These are phyloP conservation scores for Coleophora deauratella DNA, from an alignment of 2,888 invertebrate genomes.

Conservation along the genomic window DNA sequence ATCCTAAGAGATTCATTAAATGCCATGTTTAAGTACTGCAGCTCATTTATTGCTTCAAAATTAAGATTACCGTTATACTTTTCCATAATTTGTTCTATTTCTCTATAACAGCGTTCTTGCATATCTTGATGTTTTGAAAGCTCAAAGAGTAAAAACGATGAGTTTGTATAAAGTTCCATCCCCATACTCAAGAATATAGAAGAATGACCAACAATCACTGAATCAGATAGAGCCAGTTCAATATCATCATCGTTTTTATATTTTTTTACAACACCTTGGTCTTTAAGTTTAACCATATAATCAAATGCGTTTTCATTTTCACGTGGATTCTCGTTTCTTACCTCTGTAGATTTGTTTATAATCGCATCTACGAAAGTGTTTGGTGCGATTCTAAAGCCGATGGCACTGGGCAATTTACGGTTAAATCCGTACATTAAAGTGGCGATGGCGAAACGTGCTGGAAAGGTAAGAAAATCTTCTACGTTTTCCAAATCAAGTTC, in stretches of 20 bases:
- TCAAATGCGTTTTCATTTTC: background rate
- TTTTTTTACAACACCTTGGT: background rate
- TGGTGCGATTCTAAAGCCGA: background rate
- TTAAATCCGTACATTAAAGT: background rate
- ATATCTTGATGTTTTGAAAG: slow-evolving; percentile 32
- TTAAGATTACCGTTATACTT: slow-evolving; percentile 18
- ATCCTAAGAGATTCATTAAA: slow-evolving; percentile 27
- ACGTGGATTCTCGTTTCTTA: background rate
- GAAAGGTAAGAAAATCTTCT: background rate
- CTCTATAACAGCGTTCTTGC: slow-evolving; percentile 28
- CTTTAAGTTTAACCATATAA: background rate
- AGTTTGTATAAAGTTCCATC: background rate
- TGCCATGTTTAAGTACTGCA: slow-evolving; percentile 34
- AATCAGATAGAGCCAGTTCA: background rate
- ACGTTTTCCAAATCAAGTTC: background rate
- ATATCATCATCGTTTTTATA: background rate
- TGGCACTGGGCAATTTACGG: background rate
- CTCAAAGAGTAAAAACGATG: slow-evolving; percentile 25
- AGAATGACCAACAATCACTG: background rate
- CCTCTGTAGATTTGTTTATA: background rate
- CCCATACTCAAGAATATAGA: background rate
- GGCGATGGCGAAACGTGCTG: background rate
- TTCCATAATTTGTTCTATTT: slow-evolving; percentile 25
- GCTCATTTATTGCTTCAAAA: slow-evolving; percentile 32
- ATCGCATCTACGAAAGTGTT: background rate